Evolutionary conservation across 2,888 invertebrate genomes (phyloP), one percentile per base, ranked within the genome.

Genomic region (Cyclophora punctaria): DNA sequence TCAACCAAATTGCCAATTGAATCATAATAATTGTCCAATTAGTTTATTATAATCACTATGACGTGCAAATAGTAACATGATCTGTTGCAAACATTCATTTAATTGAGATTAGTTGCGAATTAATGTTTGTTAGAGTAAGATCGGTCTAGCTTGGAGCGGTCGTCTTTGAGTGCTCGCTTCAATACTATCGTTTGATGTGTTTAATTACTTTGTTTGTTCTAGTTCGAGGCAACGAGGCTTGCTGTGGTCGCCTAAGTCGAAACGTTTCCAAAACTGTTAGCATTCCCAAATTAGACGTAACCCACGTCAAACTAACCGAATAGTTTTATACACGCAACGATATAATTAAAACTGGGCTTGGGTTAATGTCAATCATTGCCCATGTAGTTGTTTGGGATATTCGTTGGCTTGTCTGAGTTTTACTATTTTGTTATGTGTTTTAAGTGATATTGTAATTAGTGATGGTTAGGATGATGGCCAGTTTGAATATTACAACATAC

Each of bases 171-270:
- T 76, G 74, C 69, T 66, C 70, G 78, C 77, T 80, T 81, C 82
- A 86, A 85, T 85, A 83, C 83, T 75, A 69, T 67, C 80, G 85
- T 86, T 88, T 87, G 86, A 88, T 86, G 84, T 86, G 85, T 86
- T 83, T 87, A 88, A 88, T 87, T 87, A 87, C 86, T 87, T 87
- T 86, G 85, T 87, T 85, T 82, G 86, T 84, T 83, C 81, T 83
- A 80, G 82, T 85, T 83, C 67, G 67, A 65, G 59, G 69, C 66
- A 55, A 55, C 73, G 72, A 80, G 81, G 83, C 82, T 81, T 76
- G 81, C 70, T 84, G 86, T 77, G 84, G 86, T 83, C 69, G 67
- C 75, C 79, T 74, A 79, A 84, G 83, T 82, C 82, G 81, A 80
- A 82, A 79, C 69, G 82, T 64, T 78, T 74, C 77, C 73, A 75